Base-by-base conservation (phyloP, 2,113 vertebrate genomes). In the Lates calcarifer region DNA sequence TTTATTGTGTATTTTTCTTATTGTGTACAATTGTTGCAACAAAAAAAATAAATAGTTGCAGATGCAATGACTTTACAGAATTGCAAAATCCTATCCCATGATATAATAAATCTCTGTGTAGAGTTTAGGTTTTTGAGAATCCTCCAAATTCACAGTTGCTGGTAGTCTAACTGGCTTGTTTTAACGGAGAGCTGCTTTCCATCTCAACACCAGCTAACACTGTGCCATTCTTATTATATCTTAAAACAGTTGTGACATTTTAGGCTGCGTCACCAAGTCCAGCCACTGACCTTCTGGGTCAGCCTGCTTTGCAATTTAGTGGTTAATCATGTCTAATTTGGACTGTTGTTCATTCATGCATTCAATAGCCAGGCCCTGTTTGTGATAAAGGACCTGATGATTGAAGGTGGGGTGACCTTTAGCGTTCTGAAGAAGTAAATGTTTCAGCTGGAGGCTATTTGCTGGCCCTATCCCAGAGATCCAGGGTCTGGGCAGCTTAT, bases 401-500 rank as follows among this genome's bases (percentile, higher is more conserved):
- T 28, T 73, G 39, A 73, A 75, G 17, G 20, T 69, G 5, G 41
- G 51, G 29, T 61, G 39, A 14, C 29, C 15, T 58, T n/a, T 22
- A 68, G 5, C 14, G 15, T 17, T 63, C 4, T 47, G 28, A 57
- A 33, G 26, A 22, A 49, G 55, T 58, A n/a, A 71, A 74, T 39
- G 58, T 39, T 55, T 63, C 18, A 71, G 60, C 47, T 65, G 41
- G 47, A 55, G 72, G 61, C 65, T 39, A 22, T 77, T 39, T 58
- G 58, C 70, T 39, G 24, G 51, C 70, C 17, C 12, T 63, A 61
- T 26, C 60, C 39, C 60, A 60, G 49, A 67, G 20, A 61, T 64
- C 61, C 45, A 58, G 56, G 17, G 22, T 63, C 72, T 28, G 51
- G 60, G 29, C 79, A 79, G 76, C 28, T 74, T 65, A 10, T 79